Conservation (phyloP, 2,113 vertebrate species). For the Sylvilagus bachmani region DNA sequence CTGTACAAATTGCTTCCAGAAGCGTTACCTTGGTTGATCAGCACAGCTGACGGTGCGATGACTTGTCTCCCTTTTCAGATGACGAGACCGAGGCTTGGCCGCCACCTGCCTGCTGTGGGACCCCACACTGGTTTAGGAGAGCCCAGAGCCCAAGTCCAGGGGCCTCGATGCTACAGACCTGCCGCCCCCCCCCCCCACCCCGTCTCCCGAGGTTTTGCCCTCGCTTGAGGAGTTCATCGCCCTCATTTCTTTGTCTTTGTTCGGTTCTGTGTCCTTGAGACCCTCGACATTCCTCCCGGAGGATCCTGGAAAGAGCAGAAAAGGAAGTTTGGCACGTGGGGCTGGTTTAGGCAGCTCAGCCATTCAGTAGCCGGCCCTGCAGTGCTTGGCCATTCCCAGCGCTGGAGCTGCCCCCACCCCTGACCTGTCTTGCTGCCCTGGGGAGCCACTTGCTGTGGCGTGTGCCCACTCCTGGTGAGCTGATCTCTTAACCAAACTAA, state of each 20-base stretch:
- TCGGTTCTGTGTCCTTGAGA: neutral
- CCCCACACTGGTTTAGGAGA: neutral
- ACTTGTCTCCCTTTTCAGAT: neutral
- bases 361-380: neutral
- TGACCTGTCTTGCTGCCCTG: neutral
- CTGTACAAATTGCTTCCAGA: conserved; percentile 43
- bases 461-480: neutral
- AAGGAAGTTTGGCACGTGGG: neutral
- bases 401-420: neutral
- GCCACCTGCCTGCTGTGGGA: neutral
- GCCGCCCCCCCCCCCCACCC: neutral
- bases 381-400: neutral
- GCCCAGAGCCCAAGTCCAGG: neutral
- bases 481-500: conserved; percentile 3
- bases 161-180: neutral
- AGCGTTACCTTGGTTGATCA: conserved; percentile 10
- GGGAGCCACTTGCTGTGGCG: neutral
- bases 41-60: neutral
- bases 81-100: neutral
- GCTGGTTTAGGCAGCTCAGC: neutral
- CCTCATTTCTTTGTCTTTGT: neutral
- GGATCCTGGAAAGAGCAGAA: neutral
- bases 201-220: neutral
- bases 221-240: neutral
- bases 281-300: neutral